Evolutionary conservation across 2,113 vertebrate species (phyloP).

Genomic region (Chloroceryle aenea): DNA sequence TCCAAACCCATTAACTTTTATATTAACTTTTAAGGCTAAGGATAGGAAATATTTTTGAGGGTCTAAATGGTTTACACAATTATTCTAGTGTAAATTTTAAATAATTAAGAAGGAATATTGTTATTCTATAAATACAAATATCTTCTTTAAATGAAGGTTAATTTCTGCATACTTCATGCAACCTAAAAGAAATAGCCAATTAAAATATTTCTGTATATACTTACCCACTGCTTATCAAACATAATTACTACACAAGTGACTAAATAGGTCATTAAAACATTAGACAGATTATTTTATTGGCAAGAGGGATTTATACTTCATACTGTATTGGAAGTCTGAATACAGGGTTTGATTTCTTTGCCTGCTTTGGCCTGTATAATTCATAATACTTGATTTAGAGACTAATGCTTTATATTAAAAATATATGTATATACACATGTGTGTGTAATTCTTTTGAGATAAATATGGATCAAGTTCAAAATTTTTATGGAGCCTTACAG

Average conservation of each 20-base stretch:
- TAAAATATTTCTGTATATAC: background rate
- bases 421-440: fast-evolving
- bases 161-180: background rate
- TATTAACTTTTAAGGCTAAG: background rate
- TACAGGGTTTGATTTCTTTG: background rate
- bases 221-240: background rate
- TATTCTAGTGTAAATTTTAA: background rate
- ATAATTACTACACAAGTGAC: background rate
- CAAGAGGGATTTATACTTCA: background rate
- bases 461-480: background rate
- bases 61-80: background rate
- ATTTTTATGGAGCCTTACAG: background rate
- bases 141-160: background rate
- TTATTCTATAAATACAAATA: background rate
- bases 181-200: background rate
- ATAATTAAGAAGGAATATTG: fast-evolving
- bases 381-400: background rate
- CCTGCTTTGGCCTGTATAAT: background rate
- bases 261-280: background rate
- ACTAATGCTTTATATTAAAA: background rate
- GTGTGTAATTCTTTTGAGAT: background rate
- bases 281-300: background rate
- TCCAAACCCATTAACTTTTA: background rate
- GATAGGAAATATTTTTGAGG: background rate
- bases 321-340: background rate